A percentile compares a stretch with the other conserved stretches of the same genome.
Evolutionary conservation across 2,888 invertebrate genomes (phyloP).

Genomic region (Papilio protenor): DNA sequence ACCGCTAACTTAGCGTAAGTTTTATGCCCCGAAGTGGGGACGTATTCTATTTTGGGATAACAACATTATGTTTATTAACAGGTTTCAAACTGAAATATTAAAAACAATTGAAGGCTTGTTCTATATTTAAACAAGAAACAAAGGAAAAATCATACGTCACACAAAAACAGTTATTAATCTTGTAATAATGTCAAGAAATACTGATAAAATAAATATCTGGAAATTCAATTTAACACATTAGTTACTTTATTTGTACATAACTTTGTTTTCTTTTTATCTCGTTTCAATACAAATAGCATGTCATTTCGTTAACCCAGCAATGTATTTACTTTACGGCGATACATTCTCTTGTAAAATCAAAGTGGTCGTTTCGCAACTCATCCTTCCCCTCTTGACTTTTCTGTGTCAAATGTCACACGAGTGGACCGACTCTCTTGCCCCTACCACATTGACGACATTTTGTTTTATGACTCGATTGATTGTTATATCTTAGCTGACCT

Average conservation of each 20-base stretch:
- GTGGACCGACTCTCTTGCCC: constrained; percentile 17
- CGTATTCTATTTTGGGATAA: no score
- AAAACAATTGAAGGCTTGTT: background rate
- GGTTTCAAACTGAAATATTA: no score
- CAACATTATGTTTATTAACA: no score
- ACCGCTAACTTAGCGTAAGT: no score
- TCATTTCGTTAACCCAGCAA: constrained; percentile 7
- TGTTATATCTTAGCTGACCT: constrained; percentile 37
- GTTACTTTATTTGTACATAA: constrained; percentile 1
- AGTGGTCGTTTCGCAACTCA: constrained; percentile 29
- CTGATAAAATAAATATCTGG: background rate
- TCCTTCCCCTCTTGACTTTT: constrained; percentile 40
- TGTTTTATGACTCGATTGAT: constrained; percentile 32
- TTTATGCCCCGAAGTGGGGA: no score
- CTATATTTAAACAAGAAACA: background rate
- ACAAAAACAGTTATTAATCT: background rate
- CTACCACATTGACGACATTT: constrained; percentile 30
- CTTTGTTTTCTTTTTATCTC: constrained; percentile 8
- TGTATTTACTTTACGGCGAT: constrained; percentile 1
- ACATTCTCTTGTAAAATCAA: constrained; percentile 35
- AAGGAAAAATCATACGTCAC: background rate
- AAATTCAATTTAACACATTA: background rate
- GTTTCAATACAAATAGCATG: constrained; percentile 8
- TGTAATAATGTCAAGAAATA: background rate
- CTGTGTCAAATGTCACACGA: constrained; percentile 40